These are phyloP conservation scores for Elegia similella DNA, from an alignment of 2,888 invertebrate genomes.

Conservation along the genomic window DNA sequence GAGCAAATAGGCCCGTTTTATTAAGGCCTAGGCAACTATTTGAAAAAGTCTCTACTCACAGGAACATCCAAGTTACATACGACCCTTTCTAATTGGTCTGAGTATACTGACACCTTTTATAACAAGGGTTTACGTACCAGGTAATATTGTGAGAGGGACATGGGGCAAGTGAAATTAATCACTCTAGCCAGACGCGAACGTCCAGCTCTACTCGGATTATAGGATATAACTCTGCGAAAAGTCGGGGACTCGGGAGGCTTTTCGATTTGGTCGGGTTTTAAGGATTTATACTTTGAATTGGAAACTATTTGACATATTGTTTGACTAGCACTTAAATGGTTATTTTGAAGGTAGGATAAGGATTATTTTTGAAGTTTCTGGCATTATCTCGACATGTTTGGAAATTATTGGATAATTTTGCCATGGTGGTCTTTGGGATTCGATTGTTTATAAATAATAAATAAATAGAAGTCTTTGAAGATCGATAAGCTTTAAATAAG, in stretches of 20 bases:
- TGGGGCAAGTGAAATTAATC: background rate
- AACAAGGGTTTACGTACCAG: background rate
- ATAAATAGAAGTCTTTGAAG: no score
- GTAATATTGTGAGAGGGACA: background rate
- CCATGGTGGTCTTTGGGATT: no score
- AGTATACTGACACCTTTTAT: constrained; percentile 5
- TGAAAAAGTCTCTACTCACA: constrained; percentile 9
- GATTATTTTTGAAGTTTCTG: background rate
- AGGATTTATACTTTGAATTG: background rate
- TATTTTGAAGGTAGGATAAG: background rate
- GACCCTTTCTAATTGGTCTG: constrained; percentile 9
- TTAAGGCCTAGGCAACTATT: constrained; percentile 11
- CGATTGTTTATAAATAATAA: no score
- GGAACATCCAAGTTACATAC: constrained; percentile 13
- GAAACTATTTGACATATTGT: background rate
- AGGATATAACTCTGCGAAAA: background rate
- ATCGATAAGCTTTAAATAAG: no score
- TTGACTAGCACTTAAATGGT: background rate
- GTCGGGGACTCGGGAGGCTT: background rate
- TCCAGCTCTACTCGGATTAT: background rate
- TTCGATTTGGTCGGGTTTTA: constrained; percentile 1
- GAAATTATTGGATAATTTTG: no score
- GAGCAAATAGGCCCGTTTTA: constrained; percentile 10
- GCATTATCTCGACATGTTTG: background rate
- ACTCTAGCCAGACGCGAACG: background rate